Evolutionary conservation across 1,140 invertebrate species (phyloP).

Genomic region (Drosophila athabasca): DNA sequence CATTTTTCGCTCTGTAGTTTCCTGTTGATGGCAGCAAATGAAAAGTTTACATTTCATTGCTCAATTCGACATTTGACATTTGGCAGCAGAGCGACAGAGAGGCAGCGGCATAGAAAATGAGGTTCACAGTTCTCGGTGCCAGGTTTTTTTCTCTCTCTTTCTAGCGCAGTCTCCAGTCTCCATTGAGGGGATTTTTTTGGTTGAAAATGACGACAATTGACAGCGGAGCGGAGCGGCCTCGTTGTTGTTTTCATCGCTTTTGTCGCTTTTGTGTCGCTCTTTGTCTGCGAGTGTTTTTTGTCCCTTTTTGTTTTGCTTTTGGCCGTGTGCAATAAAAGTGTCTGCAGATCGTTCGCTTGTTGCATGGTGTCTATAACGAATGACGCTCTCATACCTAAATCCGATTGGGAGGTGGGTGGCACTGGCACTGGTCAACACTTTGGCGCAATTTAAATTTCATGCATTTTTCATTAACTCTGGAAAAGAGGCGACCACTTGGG

Average conservation of each 20-base stretch:
- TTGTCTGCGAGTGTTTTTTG: constrained; percentile 13
- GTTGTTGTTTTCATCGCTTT: constrained; percentile 58
- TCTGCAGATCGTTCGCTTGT: constrained; percentile 56
- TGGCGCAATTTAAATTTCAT: constrained; percentile 80
- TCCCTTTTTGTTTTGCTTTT: constrained; percentile 8
- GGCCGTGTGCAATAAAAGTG: constrained; percentile 63
- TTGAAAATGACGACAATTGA: constrained; percentile 73
- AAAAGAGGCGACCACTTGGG: constrained; percentile 53
- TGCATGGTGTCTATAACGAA: constrained; percentile 43
- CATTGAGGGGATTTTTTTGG: constrained; percentile 18
- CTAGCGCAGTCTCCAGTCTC: constrained; percentile 21
- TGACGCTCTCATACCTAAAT: constrained; percentile 30
- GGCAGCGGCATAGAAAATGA: constrained; percentile 76
- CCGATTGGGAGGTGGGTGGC: constrained; percentile 2
- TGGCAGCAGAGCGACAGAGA: constrained; percentile 53
- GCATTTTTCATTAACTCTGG: constrained; percentile 75
- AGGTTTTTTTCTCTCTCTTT: constrained; percentile 26
- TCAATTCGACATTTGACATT: constrained; percentile 72
- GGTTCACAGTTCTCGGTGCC: constrained; percentile 47
- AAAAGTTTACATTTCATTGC: constrained; percentile 79
- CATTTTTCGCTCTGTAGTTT: constrained; percentile 13
- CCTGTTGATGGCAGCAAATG: constrained; percentile 54
- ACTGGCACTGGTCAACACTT: constrained; percentile 60
- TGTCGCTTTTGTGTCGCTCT: constrained; percentile 58
- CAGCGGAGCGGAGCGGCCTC: constrained; percentile 35